These are phyloP conservation scores for Eristalis intricaria DNA, from an alignment of 2,888 invertebrate genomes.

Conservation along the genomic window DNA sequence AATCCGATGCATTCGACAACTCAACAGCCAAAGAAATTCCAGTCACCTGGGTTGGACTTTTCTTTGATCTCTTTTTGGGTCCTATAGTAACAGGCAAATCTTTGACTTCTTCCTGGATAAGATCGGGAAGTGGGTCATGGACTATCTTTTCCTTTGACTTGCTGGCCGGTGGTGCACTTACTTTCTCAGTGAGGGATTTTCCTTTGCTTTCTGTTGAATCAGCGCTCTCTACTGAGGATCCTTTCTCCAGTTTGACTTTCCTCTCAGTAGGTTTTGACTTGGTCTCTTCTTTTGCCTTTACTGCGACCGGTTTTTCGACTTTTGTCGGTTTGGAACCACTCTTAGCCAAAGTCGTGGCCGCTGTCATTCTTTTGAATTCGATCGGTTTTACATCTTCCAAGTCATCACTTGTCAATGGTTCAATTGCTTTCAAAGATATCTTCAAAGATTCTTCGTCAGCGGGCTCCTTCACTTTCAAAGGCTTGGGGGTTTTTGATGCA, in stretches of 20 bases:
- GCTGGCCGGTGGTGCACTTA: not conserved
- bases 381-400: constrained; percentile 65
- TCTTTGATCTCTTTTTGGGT: constrained; percentile 24
- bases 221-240: constrained; percentile 23
- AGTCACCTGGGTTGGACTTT: constrained; percentile 23
- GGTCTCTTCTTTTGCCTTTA: constrained; percentile 19
- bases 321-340: constrained; percentile 20
- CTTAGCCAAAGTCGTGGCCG: constrained; percentile 3
- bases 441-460: constrained; percentile 35
- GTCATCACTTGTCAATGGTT: constrained; percentile 23
- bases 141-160: not conserved
- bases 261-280: constrained; percentile 22
- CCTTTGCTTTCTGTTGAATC: constrained; percentile 7
- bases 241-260: constrained; percentile 35
- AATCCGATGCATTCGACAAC: constrained; percentile 66
- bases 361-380: constrained; percentile 72
- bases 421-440: constrained; percentile 51
- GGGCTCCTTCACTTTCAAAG: constrained; percentile 19
- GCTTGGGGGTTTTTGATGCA: constrained; percentile 23
- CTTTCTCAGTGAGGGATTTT: constrained; percentile 4
- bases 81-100: not conserved
- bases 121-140: not conserved
- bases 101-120: constrained; percentile 1
- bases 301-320: constrained; percentile 58
- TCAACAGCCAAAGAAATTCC: constrained; percentile 61